phyloP scores from a whole-genome alignment of 2,888 invertebrate genomes.

The Drosophila fungiperda region DNA sequence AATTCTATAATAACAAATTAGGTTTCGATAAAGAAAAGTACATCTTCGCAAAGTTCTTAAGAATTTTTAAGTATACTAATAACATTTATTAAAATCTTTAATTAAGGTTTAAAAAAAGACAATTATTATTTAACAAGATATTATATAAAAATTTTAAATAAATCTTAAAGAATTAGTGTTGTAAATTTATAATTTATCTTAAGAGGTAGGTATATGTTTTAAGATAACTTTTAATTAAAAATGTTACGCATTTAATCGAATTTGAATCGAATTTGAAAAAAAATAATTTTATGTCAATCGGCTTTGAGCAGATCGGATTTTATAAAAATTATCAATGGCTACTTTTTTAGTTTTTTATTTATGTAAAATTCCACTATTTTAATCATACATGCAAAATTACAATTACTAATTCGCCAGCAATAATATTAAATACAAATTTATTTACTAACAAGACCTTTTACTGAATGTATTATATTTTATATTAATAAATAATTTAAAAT shows the following conservation, averaged over 20 bases:
- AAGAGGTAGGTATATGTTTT: too few species aligned
- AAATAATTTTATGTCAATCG: too few species aligned
- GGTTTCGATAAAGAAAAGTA: too few species aligned
- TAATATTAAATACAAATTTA: not conserved
- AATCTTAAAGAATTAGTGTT: not conserved
- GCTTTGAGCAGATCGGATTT: too few species aligned
- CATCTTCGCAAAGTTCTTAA: not conserved
- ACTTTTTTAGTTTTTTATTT: too few species aligned
- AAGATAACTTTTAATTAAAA: too few species aligned
- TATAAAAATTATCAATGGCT: too few species aligned
- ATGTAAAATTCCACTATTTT: not conserved
- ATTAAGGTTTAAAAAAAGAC: not conserved
- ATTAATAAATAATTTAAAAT: not conserved
- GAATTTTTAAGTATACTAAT: not conserved
- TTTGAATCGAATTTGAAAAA: too few species aligned
- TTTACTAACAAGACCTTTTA: not conserved
- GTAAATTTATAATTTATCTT: not conserved
- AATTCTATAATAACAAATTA: too few species aligned
- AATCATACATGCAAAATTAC: not conserved
- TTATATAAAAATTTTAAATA: not conserved
- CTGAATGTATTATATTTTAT: not conserved
- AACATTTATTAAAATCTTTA: not conserved
- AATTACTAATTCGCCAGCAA: not conserved
- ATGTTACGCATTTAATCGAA: too few species aligned
- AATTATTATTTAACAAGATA: too few species aligned